Evolutionary conservation across 2,797 vertebrate genomes (phyloP), one percentile per base, ranked within the genome.

Genomic region (Cossypha dichroa): DNA sequence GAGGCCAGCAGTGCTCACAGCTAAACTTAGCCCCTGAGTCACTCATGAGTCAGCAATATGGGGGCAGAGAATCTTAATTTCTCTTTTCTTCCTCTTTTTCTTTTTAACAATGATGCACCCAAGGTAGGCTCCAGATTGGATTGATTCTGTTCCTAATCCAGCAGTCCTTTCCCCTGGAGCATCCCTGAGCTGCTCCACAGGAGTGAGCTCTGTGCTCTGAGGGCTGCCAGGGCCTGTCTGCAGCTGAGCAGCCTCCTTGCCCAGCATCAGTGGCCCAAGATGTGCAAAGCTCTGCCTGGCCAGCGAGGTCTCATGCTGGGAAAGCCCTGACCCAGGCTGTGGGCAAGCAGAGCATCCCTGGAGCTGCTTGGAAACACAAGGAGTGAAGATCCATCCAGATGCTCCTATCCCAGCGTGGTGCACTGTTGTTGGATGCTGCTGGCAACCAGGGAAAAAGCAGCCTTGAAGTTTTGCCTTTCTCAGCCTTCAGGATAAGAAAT

Each of bases 1-100:
- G 74, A 88, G 90, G 85, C 76, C 92, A 79, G 8, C 55, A 84
- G 66, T 38, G 8, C 70, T 90, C 66, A 13, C 14, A 59, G 80
- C 94, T 85, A 76, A 95, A 92, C 84, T 86, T 45, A 95, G 80
- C 56, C 80, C 84, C 83, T 88, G 93, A 92, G 67, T 94, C 83
- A 91, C 58, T 66, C 15, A 3, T 96, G 90, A 97, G 48, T 92
- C 96, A 96, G 93, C 92, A 85, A 2, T 60, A 77, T 0, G 28
- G 74, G 63, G 93, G 79, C 79, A 94, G 90, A 46, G 48, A 88
- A 58, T 54, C 76, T 75, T 25, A 15, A 75, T 64, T 95, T 62
- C 41, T 68, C 45, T 93, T 84, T 22, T 64, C 6, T 74, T 48
- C 19, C 3, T 5, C 8, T 19, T 40, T 13, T 22, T 38, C 15